Conservation (phyloP, 35 echinoderm and acorn worm species). For the Apostichopus japonicus region DNA sequence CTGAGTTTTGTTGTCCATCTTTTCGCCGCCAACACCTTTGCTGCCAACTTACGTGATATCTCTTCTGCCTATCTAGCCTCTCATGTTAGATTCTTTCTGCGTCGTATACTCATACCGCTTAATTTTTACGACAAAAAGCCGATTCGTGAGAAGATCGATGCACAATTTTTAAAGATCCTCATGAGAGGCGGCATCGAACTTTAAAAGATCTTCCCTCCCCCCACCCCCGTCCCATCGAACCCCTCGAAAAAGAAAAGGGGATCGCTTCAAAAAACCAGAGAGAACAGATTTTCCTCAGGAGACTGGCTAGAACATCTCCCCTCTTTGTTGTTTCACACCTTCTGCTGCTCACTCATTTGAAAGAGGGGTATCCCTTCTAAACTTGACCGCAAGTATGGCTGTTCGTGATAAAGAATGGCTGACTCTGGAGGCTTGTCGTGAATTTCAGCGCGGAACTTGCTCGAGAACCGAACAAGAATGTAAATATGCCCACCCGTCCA, state of each 20-base stretch:
- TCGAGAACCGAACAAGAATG: conserved; percentile 95
- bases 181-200: conserved; percentile 20
- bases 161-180: not conserved
- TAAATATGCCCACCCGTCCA: conserved; percentile 99
- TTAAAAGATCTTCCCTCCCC: not conserved
- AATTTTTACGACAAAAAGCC: not conserved
- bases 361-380: conserved; percentile 28
- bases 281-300: not conserved
- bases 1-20: conserved; percentile 29
- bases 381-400: conserved; percentile 43
- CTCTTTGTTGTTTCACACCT: not conserved
- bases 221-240: not conserved
- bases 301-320: not conserved
- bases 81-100: conserved; percentile 49
- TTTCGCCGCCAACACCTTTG: not conserved
- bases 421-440: conserved; percentile 98
- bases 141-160: not conserved
- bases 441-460: conserved; percentile 97
- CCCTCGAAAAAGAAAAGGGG: not conserved
- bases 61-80: conserved; percentile 32
- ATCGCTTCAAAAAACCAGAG: not conserved
- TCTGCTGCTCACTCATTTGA: conserved; percentile 7
- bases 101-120: conserved; percentile 34
- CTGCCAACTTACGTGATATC: conserved; percentile 19
- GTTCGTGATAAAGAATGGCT: conserved; percentile 97